phyloP scores from a whole-genome alignment of 1,140 invertebrate species.

The Tribolium madens region DNA sequence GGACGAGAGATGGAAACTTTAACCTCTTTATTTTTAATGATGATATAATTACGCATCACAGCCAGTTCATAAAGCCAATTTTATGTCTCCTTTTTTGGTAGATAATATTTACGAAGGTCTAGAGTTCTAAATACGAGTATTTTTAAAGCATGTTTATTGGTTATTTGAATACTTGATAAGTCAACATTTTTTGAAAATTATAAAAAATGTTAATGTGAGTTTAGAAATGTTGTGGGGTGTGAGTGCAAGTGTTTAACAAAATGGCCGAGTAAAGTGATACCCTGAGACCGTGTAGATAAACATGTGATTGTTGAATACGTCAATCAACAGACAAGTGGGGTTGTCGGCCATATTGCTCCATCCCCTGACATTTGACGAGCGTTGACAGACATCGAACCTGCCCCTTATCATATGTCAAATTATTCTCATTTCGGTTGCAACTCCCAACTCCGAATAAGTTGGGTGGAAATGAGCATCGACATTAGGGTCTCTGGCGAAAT shows the following conservation, averaged over 20 bases:
- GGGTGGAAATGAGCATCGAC: background rate
- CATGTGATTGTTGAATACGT: conserved; percentile 62
- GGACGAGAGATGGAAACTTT: background rate
- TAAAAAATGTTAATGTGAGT: too few species aligned
- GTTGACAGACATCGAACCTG: conserved; percentile 58
- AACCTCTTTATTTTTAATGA: background rate
- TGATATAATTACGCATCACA: too few species aligned
- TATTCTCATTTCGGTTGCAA: conserved; percentile 40
- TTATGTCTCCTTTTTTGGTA: too few species aligned
- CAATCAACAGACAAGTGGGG: conserved; percentile 62
- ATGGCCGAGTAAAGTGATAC: conserved; percentile 57
- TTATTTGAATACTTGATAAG: too few species aligned
- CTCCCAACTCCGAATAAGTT: background rate
- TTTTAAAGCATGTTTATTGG: too few species aligned
- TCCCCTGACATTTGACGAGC: conserved; percentile 61
- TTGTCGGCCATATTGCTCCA: conserved; percentile 61
- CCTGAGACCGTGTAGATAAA: conserved; percentile 59
- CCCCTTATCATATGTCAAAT: conserved; percentile 60
- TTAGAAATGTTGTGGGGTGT: background rate
- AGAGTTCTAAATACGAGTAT: too few species aligned
- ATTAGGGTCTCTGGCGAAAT: background rate
- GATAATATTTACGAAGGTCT: too few species aligned
- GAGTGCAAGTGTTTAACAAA: conserved; percentile 49
- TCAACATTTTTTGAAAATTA: too few species aligned
- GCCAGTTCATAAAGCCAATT: too few species aligned